Percentiles rank a stretch among this genome's conserved stretches.
Conservation (phyloP, 1,140 invertebrate species). For the Theocolax elegans region DNA sequence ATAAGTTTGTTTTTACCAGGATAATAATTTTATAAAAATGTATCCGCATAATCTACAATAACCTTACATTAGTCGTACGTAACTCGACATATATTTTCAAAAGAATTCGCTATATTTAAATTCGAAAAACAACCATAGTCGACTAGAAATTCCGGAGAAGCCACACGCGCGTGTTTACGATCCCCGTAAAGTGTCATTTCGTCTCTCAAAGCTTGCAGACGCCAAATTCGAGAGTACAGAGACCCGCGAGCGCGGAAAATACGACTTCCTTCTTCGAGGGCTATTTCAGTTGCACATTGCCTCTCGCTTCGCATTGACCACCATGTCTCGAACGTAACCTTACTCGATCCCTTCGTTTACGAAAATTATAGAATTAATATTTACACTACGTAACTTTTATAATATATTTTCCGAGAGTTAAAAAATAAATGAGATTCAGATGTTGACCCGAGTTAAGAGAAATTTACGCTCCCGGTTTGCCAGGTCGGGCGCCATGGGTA, state of each 20-base stretch:
- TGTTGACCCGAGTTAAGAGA: slow-evolving; percentile 23
- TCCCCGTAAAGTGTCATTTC: slow-evolving; percentile 13
- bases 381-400: too few relatives aligned
- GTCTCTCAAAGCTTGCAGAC: not conserved
- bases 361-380: too few relatives aligned
- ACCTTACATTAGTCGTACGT: too few relatives aligned
- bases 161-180: slow-evolving; percentile 16
- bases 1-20: too few relatives aligned
- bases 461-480: slow-evolving; percentile 21
- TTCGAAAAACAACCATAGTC: not conserved
- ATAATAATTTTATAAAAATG: too few relatives aligned
- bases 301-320: slow-evolving; percentile 55
- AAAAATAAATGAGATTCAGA: not conserved
- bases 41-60: too few relatives aligned
- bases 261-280: slow-evolving; percentile 51
- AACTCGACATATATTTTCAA: not conserved
- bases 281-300: slow-evolving; percentile 65
- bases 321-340: slow-evolving; percentile 23
- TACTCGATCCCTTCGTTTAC: not conserved
- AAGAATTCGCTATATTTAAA: slow-evolving; percentile 9
- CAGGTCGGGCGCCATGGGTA: slow-evolving; percentile 56
- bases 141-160: not conserved
- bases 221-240: not conserved
- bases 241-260: slow-evolving; percentile 36
- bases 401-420: too few relatives aligned